Base-by-base conservation (phyloP, 1,140 invertebrate species). In the Caenorhabditis latens region DNA sequence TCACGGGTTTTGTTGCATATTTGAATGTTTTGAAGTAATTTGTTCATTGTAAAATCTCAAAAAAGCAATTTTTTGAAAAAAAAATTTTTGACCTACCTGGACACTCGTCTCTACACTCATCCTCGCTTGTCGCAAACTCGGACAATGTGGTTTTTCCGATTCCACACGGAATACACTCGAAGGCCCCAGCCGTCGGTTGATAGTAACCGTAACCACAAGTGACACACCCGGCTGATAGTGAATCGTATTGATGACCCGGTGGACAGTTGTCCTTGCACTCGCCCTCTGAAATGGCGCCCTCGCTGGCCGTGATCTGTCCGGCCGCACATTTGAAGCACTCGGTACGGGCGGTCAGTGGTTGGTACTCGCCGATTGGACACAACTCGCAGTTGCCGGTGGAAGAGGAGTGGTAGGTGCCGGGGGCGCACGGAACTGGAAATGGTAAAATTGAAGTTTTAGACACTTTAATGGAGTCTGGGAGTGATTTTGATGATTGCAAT, bases 161-260 rank as follows among this genome's bases (percentile, higher is more conserved):
- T 4, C 96, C 96, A 92, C 97, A 98, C 1, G 97, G 94, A 48
- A 95, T 93, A 90, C 97, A 98, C 9, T 95, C 94, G 93, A 98
- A 98, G 58, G 96, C 95, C 0, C 97, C 97, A 93, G 97, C 96
- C 67, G 95, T 94, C 0, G 97, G 95, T 92, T 98, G 97, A 93
- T 96, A 98, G 92, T 97, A 97, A 9, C 97, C 97, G 91, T 97
- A 96, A 9, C 97, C 97, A 92, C 97, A 99, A 84, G 95, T 95
- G 58, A 96, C 94, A 91, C 97, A 99, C 0, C 96, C 93, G 40
- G 96, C 96, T 0, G 95, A 95, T 42, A 95, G 16, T n/a, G 91
- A 24, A 86, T 92, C 91, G 48, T 92, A 89, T 84, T 86, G 91
- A 58, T 92, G 90, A 13, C 91, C 91, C 46, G 92, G 87, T 0